These are phyloP conservation scores for Pyxicephalus adspersus DNA, from an alignment of 2,113 vertebrate species.

Conservation along the genomic window DNA sequence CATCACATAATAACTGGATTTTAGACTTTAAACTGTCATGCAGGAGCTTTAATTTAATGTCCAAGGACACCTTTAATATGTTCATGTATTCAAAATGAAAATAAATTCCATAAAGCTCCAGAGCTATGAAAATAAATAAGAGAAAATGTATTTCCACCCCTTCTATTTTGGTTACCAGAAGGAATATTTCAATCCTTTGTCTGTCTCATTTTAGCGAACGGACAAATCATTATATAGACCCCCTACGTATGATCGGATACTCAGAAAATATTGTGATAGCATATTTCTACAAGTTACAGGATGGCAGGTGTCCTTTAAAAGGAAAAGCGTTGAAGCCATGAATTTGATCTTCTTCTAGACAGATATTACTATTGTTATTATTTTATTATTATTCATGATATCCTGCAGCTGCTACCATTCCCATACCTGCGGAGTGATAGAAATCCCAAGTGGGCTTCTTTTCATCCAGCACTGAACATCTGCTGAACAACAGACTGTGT, in stretches of 20 bases:
- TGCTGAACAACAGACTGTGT: conserved; percentile 55
- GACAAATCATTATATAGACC: neutral
- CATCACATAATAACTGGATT: too few species aligned
- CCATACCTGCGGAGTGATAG: conserved; percentile 54
- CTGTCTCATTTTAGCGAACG: neutral
- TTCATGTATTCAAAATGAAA: too few species aligned
- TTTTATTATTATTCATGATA: conserved; percentile 48
- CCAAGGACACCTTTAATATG: too few species aligned
- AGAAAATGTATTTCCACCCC: too few species aligned
- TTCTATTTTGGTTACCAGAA: too few species aligned
- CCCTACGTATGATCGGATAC: neutral
- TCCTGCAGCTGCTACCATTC: conserved; percentile 51
- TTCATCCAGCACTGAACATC: conserved; percentile 50
- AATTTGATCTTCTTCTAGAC: conserved; percentile 23
- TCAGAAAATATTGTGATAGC: neutral
- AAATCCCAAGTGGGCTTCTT: conserved; percentile 46
- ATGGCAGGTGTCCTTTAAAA: conserved; percentile 9
- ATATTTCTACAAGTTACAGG: neutral
- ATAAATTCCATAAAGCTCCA: too few species aligned
- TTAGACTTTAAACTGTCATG: too few species aligned
- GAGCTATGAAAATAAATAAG: too few species aligned
- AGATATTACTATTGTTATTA: conserved; percentile 42
- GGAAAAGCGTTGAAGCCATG: neutral
- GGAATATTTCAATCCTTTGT: too few species aligned
- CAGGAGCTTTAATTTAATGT: too few species aligned